Evolutionary conservation across 2,113 vertebrate genomes (phyloP).

Genomic region (Pterocles gutturalis): DNA sequence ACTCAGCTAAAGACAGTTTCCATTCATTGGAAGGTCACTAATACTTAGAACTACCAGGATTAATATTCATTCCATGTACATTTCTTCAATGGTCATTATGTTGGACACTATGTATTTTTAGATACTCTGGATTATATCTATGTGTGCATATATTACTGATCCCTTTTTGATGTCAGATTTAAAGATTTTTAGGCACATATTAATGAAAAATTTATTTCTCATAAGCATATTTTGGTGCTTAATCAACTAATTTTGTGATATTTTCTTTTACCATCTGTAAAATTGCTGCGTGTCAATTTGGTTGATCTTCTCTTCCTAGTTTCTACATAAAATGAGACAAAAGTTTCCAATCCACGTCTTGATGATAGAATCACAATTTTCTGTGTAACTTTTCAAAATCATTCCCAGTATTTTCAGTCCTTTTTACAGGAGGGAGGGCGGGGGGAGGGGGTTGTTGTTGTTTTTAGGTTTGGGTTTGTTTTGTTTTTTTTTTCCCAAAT

Average conservation of each 20-base stretch:
- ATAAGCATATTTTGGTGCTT: not conserved
- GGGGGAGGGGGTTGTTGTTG: not conserved
- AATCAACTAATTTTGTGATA: not conserved
- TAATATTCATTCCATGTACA: not conserved
- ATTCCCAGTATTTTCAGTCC: not conserved
- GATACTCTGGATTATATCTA: not conserved
- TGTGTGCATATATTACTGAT: fast-evolving
- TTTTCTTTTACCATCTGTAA: not conserved
- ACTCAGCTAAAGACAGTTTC: not conserved
- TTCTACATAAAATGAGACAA: not conserved
- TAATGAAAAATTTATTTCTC: not conserved
- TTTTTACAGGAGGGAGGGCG: not conserved
- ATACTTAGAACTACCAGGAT: not conserved
- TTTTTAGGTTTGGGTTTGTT: fast-evolving
- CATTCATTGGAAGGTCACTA: not conserved
- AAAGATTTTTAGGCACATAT: not conserved
- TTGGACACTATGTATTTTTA: not conserved
- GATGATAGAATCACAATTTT: not conserved
- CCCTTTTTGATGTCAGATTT: not conserved
- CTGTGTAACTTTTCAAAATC: not conserved
- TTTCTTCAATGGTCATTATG: not conserved
- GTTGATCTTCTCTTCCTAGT: not conserved
- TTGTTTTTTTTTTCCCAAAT: fast-evolving
- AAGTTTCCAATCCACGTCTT: not conserved
- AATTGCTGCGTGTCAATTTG: not conserved